phyloP scores from a whole-genome alignment of 2,888 invertebrate genomes.

The Oegoconia quadripuncta region DNA sequence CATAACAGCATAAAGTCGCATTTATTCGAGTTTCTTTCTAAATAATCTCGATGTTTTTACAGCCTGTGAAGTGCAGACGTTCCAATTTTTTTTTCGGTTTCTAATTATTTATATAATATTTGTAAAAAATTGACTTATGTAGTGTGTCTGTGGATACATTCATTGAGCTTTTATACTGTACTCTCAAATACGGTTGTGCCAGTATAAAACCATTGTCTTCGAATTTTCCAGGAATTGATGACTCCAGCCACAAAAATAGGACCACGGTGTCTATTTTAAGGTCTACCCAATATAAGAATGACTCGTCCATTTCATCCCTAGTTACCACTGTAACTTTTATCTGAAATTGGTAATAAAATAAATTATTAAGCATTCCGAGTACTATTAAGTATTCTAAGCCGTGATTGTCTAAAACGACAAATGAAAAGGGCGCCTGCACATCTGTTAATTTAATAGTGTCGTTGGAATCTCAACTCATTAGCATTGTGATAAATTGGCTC shows the following conservation, averaged over 20 bases:
- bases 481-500: too few species aligned
- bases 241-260: conserved; percentile 85
- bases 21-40: too few species aligned
- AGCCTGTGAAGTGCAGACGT: background rate
- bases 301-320: background rate
- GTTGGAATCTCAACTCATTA: too few species aligned
- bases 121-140: conserved; percentile 43
- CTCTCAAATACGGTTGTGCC: conserved; percentile 35
- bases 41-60: background rate
- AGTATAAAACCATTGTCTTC: conserved; percentile 87
- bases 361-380: too few species aligned
- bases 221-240: conserved; percentile 80
- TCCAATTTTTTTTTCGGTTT: background rate
- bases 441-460: too few species aligned
- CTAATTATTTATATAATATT: conserved; percentile 52
- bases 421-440: too few species aligned
- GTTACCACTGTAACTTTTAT: conserved; percentile 35
- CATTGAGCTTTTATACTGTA: conserved; percentile 33
- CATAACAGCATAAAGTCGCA: background rate
- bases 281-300: conserved; percentile 30
- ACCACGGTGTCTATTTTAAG: conserved; percentile 8
- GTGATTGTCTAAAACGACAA: too few species aligned
- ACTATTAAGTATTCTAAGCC: too few species aligned
- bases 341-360: too few species aligned
- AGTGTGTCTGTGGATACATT: conserved; percentile 35